These are phyloP conservation scores for Drosophila merina DNA, from an alignment of 2,888 invertebrate genomes.

Conservation along the genomic window DNA sequence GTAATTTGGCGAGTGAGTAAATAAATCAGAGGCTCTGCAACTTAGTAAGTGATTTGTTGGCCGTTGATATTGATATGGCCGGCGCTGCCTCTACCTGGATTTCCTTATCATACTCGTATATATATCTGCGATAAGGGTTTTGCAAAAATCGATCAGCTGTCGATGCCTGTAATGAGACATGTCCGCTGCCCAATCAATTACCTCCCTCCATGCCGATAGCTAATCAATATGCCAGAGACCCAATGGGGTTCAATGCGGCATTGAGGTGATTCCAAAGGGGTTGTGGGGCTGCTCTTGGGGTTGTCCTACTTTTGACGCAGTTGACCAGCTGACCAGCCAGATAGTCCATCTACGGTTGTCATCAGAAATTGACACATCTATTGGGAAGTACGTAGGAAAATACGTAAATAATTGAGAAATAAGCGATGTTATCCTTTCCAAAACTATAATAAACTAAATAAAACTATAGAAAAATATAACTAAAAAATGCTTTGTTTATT, in stretches of 20 bases:
- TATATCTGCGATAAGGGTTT: conserved; percentile 46
- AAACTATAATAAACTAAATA: no score
- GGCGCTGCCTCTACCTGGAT: conserved; percentile 29
- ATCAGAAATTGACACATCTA: conserved; percentile 20
- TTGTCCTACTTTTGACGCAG: conserved; percentile 39
- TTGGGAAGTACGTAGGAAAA: not conserved
- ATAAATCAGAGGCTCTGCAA: conserved; percentile 32
- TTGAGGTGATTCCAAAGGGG: conserved; percentile 12
- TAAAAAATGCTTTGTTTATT: no score
- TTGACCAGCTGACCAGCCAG: conserved; percentile 41
- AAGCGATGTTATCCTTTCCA: not conserved
- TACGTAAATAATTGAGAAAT: no score
- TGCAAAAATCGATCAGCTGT: conserved; percentile 78
- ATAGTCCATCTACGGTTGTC: conserved; percentile 31
- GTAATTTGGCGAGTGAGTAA: conserved; percentile 18
- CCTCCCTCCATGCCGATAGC: conserved; percentile 54
- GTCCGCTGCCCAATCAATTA: conserved; percentile 72
- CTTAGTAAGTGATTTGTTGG: conserved; percentile 34
- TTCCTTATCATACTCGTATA: conserved; percentile 25
- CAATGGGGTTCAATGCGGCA: conserved; percentile 34
- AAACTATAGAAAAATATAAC: no score
- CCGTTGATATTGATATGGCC: conserved; percentile 33
- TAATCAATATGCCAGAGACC: conserved; percentile 64
- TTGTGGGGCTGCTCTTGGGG: conserved; percentile 1
- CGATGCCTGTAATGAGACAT: conserved; percentile 56